These are phyloP conservation scores for Calameuta filiformis DNA, from an alignment of 2,888 invertebrate species.

Conservation along the genomic window DNA sequence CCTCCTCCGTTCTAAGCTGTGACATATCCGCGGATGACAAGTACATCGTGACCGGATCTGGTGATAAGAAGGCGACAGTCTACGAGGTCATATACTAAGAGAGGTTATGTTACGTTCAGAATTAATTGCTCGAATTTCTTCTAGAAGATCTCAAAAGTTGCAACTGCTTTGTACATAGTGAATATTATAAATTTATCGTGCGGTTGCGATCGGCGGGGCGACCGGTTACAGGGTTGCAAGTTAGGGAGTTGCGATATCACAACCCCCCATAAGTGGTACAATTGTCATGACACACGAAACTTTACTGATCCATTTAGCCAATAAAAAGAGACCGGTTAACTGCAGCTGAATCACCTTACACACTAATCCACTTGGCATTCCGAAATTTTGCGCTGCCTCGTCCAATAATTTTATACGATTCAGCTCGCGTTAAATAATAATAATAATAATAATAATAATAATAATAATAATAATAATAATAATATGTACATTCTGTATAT, in stretches of 20 bases:
- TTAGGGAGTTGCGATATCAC: too few species aligned
- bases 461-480: neutral
- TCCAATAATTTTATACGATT: too few species aligned
- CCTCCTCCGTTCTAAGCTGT: constrained; percentile 97
- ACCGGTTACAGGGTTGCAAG: too few species aligned
- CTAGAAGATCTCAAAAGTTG: constrained; percentile 19
- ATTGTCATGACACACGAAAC: too few species aligned
- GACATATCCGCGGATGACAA: constrained; percentile 99
- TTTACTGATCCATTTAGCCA: too few species aligned
- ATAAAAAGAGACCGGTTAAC: too few species aligned
- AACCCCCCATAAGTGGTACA: too few species aligned
- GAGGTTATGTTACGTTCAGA: neutral
- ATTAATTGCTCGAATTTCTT: constrained; percentile 6
- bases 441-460: neutral
- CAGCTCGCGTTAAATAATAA: neutral
- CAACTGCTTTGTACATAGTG: constrained; percentile 33
- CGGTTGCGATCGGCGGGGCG: too few species aligned
- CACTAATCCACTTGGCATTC: too few species aligned
- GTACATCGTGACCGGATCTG: constrained; percentile 97
- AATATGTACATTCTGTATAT: constrained; percentile 12
- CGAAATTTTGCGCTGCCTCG: too few species aligned
- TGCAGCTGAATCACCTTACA: too few species aligned
- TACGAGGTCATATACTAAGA: constrained; percentile 93
- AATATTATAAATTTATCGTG: too few species aligned
- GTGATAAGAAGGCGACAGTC: constrained; percentile 97